Conservation (phyloP, 2,797 vertebrate species). For the Heteromormyrus szaboi region DNA sequence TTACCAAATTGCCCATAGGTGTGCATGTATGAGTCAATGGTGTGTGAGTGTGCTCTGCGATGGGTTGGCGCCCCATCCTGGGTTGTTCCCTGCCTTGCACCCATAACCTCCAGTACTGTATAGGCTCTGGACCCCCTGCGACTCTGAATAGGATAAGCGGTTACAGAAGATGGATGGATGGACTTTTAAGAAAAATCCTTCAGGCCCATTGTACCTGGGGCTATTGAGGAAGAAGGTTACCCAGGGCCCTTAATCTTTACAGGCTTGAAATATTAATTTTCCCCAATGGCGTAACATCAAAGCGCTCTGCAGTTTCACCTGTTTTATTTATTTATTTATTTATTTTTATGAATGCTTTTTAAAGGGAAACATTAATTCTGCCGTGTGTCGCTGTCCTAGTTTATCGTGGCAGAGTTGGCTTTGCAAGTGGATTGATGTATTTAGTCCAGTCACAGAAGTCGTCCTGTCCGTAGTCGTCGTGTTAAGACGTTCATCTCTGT, state of each 20-base stretch:
- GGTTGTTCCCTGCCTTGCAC: neutral
- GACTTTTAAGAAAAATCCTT: neutral
- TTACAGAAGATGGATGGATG: neutral
- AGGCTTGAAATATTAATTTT: neutral
- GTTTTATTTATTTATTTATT: neutral
- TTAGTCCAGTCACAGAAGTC: neutral
- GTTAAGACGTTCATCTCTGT: neutral
- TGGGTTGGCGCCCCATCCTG: neutral
- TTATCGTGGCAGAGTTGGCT: neutral
- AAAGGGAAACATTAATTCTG: neutral
- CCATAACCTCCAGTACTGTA: too few relatives aligned
- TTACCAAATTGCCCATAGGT: neutral
- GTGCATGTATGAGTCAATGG: neutral
- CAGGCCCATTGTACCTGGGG: neutral
- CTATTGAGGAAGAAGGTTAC: neutral
- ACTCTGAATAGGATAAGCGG: neutral
- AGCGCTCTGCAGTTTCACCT: neutral
- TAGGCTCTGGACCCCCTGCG: neutral
- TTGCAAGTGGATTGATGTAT: neutral
- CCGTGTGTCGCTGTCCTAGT: neutral
- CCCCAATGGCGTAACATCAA: neutral
- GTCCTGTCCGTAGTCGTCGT: too few relatives aligned
- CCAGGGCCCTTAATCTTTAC: constrained; percentile 2
- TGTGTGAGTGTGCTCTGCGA: neutral
- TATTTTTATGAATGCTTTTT: neutral